A percentile compares a stretch with the other conserved stretches of the same genome.
Conservation (phyloP, 2,113 vertebrate species). For the Dunckerocampus dactyliophorus region DNA sequence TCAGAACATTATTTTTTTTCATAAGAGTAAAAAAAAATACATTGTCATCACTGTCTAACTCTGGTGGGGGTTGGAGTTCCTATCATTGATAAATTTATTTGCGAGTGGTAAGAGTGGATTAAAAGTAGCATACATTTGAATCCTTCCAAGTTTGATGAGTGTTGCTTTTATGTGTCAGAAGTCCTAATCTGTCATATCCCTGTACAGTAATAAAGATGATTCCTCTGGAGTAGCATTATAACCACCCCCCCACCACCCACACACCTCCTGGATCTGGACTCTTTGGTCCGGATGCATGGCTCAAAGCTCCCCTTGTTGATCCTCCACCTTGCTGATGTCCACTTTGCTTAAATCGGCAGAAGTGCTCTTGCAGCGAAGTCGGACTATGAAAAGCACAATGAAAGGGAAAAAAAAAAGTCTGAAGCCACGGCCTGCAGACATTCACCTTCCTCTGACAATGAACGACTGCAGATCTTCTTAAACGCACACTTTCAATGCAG, state of each 20-base stretch:
- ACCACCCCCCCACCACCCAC: conserved; percentile 47
- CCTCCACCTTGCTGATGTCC: conserved; percentile 72
- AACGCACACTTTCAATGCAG: conserved; percentile 66
- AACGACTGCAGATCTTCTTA: conserved; percentile 73
- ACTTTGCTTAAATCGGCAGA: conserved; percentile 67
- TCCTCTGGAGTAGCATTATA: conserved; percentile 53
- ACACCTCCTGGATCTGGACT: conserved; percentile 38
- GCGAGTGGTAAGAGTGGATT: too few relatives aligned
- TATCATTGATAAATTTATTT: too few relatives aligned
- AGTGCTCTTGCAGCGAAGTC: conserved; percentile 71
- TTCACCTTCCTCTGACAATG: conserved; percentile 59
- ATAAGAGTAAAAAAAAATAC: too few relatives aligned
- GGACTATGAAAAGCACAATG: conserved; percentile 70
- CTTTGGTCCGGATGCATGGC: conserved; percentile 23
- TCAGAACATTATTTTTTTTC: too few relatives aligned
- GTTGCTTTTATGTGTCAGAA: neutral
- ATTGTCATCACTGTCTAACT: too few relatives aligned
- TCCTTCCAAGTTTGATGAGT: neutral
- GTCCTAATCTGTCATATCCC: conserved; percentile 11
- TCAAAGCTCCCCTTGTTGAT: conserved; percentile 38
- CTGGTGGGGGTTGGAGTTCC: too few relatives aligned
- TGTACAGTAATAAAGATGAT: conserved; percentile 55
- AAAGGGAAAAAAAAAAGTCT: conserved; percentile 68
- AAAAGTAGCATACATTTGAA: too few relatives aligned
- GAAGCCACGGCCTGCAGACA: conserved; percentile 62